phyloP scores from a whole-genome alignment of 2,797 vertebrate species.

The Lycodopsis pacificus region DNA sequence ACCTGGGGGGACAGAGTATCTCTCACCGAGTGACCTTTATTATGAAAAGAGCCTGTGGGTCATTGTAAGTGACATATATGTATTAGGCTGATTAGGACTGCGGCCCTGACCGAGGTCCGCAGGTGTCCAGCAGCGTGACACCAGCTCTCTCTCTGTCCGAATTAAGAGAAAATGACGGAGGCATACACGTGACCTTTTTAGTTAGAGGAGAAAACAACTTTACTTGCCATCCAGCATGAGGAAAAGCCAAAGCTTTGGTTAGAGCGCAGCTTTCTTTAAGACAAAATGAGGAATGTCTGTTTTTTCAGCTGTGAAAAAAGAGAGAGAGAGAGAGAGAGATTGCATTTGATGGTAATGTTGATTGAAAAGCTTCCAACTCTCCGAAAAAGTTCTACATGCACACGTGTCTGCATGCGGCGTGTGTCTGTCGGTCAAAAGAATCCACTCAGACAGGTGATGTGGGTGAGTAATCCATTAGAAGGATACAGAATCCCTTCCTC shows the following conservation, averaged over 20 bases:
- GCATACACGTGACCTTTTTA: slow-evolving; percentile 82
- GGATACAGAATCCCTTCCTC: slow-evolving; percentile 84
- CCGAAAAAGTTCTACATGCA: slow-evolving; percentile 16
- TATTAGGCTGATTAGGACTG: slow-evolving; percentile 86
- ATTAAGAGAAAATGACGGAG: slow-evolving; percentile 84
- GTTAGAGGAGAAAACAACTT: slow-evolving; percentile 67
- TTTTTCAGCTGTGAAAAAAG: not conserved
- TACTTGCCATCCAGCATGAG: slow-evolving; percentile 33
- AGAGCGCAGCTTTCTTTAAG: slow-evolving; percentile 30
- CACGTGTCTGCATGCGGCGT: slow-evolving; percentile 37
- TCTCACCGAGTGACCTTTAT: slow-evolving; percentile 85
- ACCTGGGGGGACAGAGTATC: slow-evolving; percentile 82
- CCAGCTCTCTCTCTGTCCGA: slow-evolving; percentile 69
- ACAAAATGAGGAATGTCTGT: slow-evolving; percentile 6
- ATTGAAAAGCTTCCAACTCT: slow-evolving; percentile 24
- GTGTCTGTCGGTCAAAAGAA: slow-evolving; percentile 81
- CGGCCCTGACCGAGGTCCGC: slow-evolving; percentile 73
- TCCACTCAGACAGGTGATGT: slow-evolving; percentile 84
- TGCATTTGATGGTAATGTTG: not conserved
- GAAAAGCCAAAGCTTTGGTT: slow-evolving; percentile 27
- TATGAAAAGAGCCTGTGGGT: slow-evolving; percentile 83
- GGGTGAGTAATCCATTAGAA: slow-evolving; percentile 86
- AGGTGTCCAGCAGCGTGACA: slow-evolving; percentile 81
- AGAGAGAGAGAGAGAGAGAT: not conserved
- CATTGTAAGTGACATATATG: slow-evolving; percentile 87